These are phyloP conservation scores for Beroe forskalii DNA, from an alignment of 37 sponge, comb jelly and placozoan species.

Conservation along the genomic window DNA sequence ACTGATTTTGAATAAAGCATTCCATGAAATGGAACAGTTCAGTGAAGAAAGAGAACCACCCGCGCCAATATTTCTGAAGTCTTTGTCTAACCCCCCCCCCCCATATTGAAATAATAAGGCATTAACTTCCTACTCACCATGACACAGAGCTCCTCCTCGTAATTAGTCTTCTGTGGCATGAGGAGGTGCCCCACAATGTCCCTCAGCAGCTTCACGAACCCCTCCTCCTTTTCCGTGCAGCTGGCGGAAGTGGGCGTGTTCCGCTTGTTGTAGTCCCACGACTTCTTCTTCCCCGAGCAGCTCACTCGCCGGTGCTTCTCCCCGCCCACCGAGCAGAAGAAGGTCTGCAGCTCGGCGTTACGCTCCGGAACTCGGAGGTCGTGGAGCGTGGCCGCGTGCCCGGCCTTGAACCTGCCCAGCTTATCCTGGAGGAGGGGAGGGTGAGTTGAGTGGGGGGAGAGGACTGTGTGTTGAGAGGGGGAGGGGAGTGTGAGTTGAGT, in stretches of 20 bases:
- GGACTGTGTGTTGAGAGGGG: too few relatives aligned
- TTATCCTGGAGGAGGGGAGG: constrained; percentile 53
- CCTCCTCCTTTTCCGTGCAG: constrained; percentile 7
- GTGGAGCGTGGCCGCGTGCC: constrained; percentile 44
- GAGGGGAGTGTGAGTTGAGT: too few relatives aligned
- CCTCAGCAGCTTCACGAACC: constrained; percentile 1
- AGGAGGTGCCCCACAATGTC: constrained; percentile 63
- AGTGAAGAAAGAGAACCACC: too few relatives aligned
- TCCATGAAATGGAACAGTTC: too few relatives aligned
- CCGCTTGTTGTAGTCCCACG: not conserved
- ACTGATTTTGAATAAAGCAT: too few relatives aligned
- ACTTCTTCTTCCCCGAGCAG: not conserved
- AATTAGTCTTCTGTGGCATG: constrained; percentile 57
- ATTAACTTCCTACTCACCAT: not conserved
- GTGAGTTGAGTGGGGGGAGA: too few relatives aligned
- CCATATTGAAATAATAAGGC: too few relatives aligned
- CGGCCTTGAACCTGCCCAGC: constrained; percentile 44
- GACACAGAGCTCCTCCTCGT: constrained; percentile 58
- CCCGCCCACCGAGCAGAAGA: not conserved
- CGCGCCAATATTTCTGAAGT: too few relatives aligned
- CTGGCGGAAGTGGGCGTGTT: not conserved
- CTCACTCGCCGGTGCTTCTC: not conserved
- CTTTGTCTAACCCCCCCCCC: too few relatives aligned
- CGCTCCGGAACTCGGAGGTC: constrained; percentile 43
- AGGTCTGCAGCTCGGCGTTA: not conserved